Evolutionary conservation across 2,113 vertebrate genomes (phyloP), one percentile per base, ranked within the genome.

Genomic region (Morone chrysops): DNA sequence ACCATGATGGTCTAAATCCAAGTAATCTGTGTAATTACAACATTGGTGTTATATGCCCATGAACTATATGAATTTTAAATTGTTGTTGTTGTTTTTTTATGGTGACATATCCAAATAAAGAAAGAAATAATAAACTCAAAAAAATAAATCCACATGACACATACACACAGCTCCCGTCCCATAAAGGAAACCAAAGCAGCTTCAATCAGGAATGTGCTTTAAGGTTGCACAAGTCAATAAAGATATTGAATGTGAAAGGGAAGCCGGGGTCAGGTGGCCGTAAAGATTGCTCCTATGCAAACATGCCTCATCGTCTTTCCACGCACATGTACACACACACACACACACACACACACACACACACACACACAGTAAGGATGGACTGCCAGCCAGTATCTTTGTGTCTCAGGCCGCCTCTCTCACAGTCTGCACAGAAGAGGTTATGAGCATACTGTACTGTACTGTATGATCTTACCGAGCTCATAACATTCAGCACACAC

Each of bases 221-320:
- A 57, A 78, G 79, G 70, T 81, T 81, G 72, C 66, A n/a, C 50
- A 0, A 83, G 87, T 92, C 89, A 83, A 87, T 92, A 87, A 87
- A 89, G 80, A 83, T 86, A 84, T 86, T 87, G 84, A 69, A 92
- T 84, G 75, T 87, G 84, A 90, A 92, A 91, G 88, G 41, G 72
- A 86, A 88, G 65, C 82, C 9, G n/a, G 62, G 90, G 86, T 93
- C 89, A 84, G 86, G 70, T 90, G 79, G 74, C 88, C 63, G 10
- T 84, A 84, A 90, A 85, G 86, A 92, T 90, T 76, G 81, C 73
- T 82, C 47, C 66, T 77, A 75, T 84, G 87, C 85, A 91, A 92
- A 92, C 89, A 87, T 50, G 63, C 73, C 53, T 87, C 73, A 75
- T 84, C 67, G 31, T 83, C 82, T 88, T 79, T 80, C 76, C 60